A percentile compares a stretch with the other conserved stretches of the same genome.
phyloP scores from a whole-genome alignment of 2,113 vertebrate species.

The Vicugna pacos region DNA sequence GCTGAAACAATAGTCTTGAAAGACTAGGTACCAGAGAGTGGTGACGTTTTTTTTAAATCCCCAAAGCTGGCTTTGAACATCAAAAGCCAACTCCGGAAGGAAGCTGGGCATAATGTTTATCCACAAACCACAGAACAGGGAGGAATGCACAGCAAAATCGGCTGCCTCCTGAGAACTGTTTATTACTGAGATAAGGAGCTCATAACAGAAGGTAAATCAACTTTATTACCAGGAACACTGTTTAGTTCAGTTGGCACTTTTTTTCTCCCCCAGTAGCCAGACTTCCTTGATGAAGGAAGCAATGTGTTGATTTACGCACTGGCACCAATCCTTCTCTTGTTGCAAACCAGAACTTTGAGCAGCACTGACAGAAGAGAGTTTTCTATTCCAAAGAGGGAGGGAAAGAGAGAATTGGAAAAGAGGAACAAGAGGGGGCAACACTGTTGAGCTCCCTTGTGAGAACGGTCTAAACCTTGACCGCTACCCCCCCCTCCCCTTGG shows the following conservation, averaged over 20 bases:
- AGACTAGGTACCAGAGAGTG: conserved; percentile 7
- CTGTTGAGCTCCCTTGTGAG: background rate
- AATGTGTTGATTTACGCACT: background rate
- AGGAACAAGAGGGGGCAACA: background rate
- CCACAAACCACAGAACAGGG: background rate
- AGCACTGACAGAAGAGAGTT: background rate
- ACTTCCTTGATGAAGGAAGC: background rate
- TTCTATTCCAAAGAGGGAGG: background rate
- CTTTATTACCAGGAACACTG: background rate
- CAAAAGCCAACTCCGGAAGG: conserved; percentile 7
- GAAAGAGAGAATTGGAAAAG: background rate
- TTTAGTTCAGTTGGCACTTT: background rate
- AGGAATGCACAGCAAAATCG: background rate
- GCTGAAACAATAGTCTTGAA: conserved; percentile 54
- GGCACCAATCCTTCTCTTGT: background rate
- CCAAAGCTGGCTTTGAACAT: conserved; percentile 53
- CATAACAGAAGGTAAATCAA: conserved; percentile 8
- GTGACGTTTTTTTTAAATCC: conserved; percentile 57
- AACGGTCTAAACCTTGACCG: too few species aligned
- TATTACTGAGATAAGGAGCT: conserved; percentile 5
- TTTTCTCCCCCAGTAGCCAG: background rate
- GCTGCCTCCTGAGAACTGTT: background rate
- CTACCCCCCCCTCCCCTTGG: background rate
- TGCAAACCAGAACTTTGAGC: background rate
- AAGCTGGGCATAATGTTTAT: background rate